Percentiles rank a stretch among this genome's conserved stretches.
Evolutionary conservation across 1,140 invertebrate genomes (phyloP).

Genomic region (Acromyrmex heyeri): DNA sequence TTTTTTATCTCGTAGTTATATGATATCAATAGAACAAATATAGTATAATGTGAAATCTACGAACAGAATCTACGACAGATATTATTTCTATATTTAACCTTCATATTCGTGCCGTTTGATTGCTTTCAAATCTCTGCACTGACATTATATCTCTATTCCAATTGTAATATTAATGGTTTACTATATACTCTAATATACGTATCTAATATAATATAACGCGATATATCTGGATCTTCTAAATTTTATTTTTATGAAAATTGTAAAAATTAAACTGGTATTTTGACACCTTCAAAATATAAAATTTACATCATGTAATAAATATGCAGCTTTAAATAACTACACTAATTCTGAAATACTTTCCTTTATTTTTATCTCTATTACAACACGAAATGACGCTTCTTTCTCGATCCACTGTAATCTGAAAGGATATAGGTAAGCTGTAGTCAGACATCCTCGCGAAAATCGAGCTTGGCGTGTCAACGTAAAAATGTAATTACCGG

Average conservation of each 20-base stretch:
- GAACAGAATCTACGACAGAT: not conserved
- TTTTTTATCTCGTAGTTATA: conserved; percentile 50
- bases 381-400: not conserved
- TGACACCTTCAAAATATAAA: not conserved
- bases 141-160: not conserved
- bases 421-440: not conserved
- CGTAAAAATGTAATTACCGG: conserved; percentile 61
- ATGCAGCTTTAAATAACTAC: conserved; percentile 28
- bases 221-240: not conserved
- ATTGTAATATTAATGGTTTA: not conserved
- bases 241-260: not conserved
- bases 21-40: conserved; percentile 23
- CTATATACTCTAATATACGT: not conserved
- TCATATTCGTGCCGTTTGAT: not conserved
- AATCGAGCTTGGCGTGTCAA: not conserved
- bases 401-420: not conserved
- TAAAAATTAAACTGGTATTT: not conserved
- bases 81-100: not conserved
- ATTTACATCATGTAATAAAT: conserved; percentile 10
- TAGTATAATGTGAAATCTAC: not conserved
- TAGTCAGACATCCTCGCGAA: not conserved
- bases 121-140: not conserved
- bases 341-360: not conserved
- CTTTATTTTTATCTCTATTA: not conserved
- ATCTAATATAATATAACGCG: not conserved